These are phyloP conservation scores for Lagocephalus sceleratus DNA, from an alignment of 2,797 vertebrate genomes.

Conservation along the genomic window DNA sequence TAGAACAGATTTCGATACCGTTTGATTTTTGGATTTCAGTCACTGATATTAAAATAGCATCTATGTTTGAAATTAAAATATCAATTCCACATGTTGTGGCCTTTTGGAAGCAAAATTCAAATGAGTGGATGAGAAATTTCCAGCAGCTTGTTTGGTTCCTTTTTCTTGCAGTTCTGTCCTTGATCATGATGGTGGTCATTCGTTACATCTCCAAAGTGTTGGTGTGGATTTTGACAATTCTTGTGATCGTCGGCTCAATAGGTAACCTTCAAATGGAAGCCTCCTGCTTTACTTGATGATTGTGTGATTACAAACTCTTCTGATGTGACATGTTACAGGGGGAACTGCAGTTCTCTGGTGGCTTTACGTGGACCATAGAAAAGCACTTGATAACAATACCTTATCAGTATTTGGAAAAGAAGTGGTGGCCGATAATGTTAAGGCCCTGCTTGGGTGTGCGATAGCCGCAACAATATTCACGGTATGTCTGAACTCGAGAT, in stretches of 20 bases:
- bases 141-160: no score
- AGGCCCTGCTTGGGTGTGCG: slow-evolving; percentile 89
- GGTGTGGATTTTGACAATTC: slow-evolving; percentile 90
- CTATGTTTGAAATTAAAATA: background rate
- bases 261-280: slow-evolving; percentile 71
- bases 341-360: slow-evolving; percentile 93
- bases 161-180: slow-evolving; percentile 83
- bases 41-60: no score
- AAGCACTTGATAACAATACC: slow-evolving; percentile 60
- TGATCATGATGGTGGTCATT: slow-evolving; percentile 95
- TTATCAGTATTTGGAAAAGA: slow-evolving; percentile 76
- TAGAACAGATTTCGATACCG: no score
- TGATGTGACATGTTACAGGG: slow-evolving; percentile 65
- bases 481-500: slow-evolving; percentile 63
- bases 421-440: slow-evolving; percentile 86
- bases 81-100: background rate
- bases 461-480: slow-evolving; percentile 91
- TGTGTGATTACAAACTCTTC: background rate
- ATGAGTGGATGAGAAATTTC: no score
- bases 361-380: slow-evolving; percentile 87
- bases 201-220: slow-evolving; percentile 93
- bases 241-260: slow-evolving; percentile 89
- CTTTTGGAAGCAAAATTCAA: background rate
- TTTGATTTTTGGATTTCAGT: no score
- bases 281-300: background rate